Evolutionary conservation across 2,113 vertebrate species (phyloP).

Genomic region (Paratilapia polleni): DNA sequence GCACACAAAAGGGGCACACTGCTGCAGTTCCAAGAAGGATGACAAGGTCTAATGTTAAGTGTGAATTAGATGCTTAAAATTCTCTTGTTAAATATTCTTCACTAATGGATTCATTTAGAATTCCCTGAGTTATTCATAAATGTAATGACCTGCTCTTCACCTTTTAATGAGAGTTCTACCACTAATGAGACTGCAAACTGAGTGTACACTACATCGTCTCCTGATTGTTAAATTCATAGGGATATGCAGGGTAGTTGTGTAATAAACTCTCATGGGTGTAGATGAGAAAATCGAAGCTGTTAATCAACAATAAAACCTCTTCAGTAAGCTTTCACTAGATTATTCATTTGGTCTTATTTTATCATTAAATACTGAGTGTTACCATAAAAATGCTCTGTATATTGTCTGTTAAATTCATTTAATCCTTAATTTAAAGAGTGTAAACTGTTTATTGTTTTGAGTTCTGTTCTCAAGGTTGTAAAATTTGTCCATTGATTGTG

Average conservation of each 20-base stretch:
- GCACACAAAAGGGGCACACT: neutral
- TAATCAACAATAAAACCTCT: neutral
- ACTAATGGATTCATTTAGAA: constrained; percentile 42
- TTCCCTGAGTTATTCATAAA: constrained; percentile 39
- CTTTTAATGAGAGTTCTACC: constrained; percentile 53
- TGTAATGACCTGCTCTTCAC: constrained; percentile 46
- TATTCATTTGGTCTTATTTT: neutral
- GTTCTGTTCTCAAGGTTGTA: constrained; percentile 32
- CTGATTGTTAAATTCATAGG: constrained; percentile 20
- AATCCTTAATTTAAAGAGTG: constrained; percentile 20
- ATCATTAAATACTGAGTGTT: neutral
- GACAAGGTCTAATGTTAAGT: constrained; percentile 4
- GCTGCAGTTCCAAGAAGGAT: neutral
- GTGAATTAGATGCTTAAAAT: constrained; percentile 25
- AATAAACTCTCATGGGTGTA: constrained; percentile 7
- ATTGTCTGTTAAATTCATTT: constrained; percentile 13
- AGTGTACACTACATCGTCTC: neutral
- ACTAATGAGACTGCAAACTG: constrained; percentile 35
- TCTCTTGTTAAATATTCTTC: constrained; percentile 32
- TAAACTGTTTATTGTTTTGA: constrained; percentile 28
- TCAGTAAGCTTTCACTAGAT: neutral
- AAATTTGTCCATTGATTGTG: constrained; percentile 69
- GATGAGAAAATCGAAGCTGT: neutral
- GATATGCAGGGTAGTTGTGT: constrained; percentile 9
- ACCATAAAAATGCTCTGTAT: neutral